Percentiles rank a stretch among this genome's conserved stretches.
Evolutionary conservation across 2,113 vertebrate species (phyloP).

Genomic region (Bubo bubo): DNA sequence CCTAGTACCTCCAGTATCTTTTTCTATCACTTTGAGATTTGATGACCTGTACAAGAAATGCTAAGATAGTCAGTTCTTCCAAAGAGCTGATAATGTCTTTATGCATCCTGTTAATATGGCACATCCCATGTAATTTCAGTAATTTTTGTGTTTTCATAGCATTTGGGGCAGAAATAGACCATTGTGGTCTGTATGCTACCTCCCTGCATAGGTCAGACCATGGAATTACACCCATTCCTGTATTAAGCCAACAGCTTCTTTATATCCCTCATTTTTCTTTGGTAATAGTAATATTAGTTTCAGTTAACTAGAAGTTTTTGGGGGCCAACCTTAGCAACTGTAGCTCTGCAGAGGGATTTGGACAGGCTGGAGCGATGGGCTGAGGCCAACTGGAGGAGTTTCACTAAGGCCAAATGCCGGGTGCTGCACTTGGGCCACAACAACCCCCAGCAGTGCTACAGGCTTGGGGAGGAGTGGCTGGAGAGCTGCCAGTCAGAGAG

Average conservation of each 20-base stretch:
- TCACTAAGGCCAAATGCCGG: no score
- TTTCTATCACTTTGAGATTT: not conserved
- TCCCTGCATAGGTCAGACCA: not conserved
- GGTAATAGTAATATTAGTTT: not conserved
- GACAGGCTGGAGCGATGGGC: no score
- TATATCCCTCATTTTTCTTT: not conserved
- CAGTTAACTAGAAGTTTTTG: not conserved
- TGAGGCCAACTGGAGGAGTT: no score
- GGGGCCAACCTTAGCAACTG: not conserved
- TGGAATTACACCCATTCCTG: not conserved
- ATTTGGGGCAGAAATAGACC: not conserved
- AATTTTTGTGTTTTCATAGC: not conserved
- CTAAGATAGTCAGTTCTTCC: not conserved
- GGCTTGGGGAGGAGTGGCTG: no score
- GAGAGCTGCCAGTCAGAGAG: no score
- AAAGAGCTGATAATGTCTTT: not conserved
- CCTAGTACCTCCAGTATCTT: not conserved
- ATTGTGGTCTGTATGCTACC: not conserved
- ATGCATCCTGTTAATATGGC: not conserved
- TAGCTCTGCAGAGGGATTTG: no score
- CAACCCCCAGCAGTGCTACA: no score
- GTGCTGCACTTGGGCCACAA: no score
- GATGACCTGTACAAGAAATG: not conserved
- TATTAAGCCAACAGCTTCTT: not conserved
- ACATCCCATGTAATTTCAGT: not conserved